phyloP scores from a whole-genome alignment of 2,797 vertebrate species.

The Sebastes oblongus region DNA sequence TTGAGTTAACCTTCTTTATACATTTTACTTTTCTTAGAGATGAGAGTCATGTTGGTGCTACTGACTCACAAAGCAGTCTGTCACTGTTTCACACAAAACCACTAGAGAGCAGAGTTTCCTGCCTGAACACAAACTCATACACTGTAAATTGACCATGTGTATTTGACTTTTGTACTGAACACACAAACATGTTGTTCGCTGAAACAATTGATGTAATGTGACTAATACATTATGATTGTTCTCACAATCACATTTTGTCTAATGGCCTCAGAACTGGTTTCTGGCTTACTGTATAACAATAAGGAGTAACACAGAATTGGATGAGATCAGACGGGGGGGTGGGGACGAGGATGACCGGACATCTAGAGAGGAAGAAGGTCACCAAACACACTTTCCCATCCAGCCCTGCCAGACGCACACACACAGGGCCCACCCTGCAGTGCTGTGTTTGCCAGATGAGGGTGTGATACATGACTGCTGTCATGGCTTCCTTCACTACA shows the following conservation, averaged over 20 bases:
- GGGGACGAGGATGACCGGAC: constrained; percentile 66
- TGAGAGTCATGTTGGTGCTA: not conserved
- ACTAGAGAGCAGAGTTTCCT: constrained; percentile 63
- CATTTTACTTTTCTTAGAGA: not conserved
- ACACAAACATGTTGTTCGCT: not conserved
- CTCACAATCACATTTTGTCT: not conserved
- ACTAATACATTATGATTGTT: not conserved
- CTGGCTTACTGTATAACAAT: constrained; percentile 28
- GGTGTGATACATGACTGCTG: constrained; percentile 71
- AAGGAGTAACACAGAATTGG: constrained; percentile 42
- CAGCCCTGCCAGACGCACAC: constrained; percentile 46
- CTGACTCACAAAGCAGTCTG: not conserved
- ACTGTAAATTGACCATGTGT: not conserved
- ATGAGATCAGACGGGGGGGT: constrained; percentile 58
- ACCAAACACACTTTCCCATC: constrained; percentile 72
- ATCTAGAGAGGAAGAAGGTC: constrained; percentile 76
- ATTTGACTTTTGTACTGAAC: not conserved
- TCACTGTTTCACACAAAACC: constrained; percentile 6
- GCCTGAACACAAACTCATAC: not conserved
- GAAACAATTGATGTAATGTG: not conserved
- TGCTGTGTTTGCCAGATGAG: constrained; percentile 67
- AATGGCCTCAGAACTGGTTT: not conserved
- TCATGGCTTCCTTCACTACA: constrained; percentile 66
- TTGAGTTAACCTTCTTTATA: not conserved
- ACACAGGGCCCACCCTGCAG: constrained; percentile 56